Evolutionary conservation across 2,888 invertebrate genomes (phyloP).

Genomic region (Rugalucina vietnamica): DNA sequence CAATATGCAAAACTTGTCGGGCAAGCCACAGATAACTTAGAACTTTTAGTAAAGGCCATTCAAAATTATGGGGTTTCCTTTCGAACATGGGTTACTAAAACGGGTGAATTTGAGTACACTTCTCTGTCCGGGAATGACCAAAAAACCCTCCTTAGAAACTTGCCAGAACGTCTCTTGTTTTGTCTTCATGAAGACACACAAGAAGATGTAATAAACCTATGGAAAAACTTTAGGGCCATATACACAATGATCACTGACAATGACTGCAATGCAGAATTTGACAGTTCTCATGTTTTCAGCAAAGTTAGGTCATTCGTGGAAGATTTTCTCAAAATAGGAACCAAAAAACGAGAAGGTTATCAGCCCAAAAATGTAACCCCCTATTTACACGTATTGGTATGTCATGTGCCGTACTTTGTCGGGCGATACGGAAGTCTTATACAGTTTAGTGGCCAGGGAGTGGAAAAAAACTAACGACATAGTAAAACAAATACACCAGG

Average conservation of each 20-base stretch:
- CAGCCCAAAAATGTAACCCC: conserved; percentile 21
- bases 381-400: conserved; percentile 7
- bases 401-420: conserved; percentile 12
- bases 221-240: background rate
- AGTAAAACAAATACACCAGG: conserved; percentile 15
- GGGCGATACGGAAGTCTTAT: background rate
- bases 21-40: conserved; percentile 5
- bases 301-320: background rate
- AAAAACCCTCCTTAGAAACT: background rate
- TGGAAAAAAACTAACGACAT: conserved; percentile 30
- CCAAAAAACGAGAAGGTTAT: conserved; percentile 12
- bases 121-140: conserved; percentile 13
- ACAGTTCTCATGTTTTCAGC: background rate
- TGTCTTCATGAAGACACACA: conserved; percentile 15
- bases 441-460: conserved; percentile 25
- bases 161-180: conserved; percentile 12
- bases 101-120: conserved; percentile 13
- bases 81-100: background rate
- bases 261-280: background rate
- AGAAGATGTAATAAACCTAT: background rate
- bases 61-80: background rate
- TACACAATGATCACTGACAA: background rate
- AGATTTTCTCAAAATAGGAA: background rate
- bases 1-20: background rate
- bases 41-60: background rate